Evolutionary conservation across 2,888 invertebrate genomes (phyloP).

Genomic region (Bhutanitis thaidina): DNA sequence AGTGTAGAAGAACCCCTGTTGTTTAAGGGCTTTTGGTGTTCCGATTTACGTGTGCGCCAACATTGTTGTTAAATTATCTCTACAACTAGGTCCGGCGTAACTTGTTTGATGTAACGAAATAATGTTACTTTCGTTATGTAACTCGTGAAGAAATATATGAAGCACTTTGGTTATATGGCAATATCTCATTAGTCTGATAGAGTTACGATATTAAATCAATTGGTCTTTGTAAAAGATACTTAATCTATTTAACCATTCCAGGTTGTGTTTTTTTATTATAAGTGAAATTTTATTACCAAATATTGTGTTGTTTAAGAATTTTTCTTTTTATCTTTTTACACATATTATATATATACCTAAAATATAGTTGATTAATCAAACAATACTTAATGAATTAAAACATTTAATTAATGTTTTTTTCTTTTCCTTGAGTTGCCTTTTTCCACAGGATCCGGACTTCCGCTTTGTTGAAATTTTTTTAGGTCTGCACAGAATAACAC

Average conservation of each 20-base stretch:
- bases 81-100: too few species aligned
- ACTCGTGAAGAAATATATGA: too few species aligned
- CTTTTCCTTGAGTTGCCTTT: slow-evolving; percentile 46
- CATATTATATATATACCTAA: slow-evolving; percentile 32
- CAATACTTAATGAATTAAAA: neutral
- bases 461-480: slow-evolving; percentile 82
- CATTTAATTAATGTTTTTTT: slow-evolving; percentile 30
- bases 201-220: neutral
- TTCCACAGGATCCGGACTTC: slow-evolving; percentile 20
- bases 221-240: neutral
- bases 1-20: too few species aligned
- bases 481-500: slow-evolving; percentile 90
- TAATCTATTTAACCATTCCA: slow-evolving; percentile 1
- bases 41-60: too few species aligned
- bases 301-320: too few species aligned
- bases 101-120: too few species aligned
- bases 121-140: too few species aligned
- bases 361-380: slow-evolving; percentile 4
- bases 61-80: too few species aligned
- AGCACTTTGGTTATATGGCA: neutral
- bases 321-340: slow-evolving; percentile 30
- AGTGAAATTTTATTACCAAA: neutral
- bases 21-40: too few species aligned
- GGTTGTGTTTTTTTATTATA: slow-evolving; percentile 3
- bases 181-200: neutral